phyloP scores from a whole-genome alignment of 2,113 vertebrate genomes.

The Salvator merianae region DNA sequence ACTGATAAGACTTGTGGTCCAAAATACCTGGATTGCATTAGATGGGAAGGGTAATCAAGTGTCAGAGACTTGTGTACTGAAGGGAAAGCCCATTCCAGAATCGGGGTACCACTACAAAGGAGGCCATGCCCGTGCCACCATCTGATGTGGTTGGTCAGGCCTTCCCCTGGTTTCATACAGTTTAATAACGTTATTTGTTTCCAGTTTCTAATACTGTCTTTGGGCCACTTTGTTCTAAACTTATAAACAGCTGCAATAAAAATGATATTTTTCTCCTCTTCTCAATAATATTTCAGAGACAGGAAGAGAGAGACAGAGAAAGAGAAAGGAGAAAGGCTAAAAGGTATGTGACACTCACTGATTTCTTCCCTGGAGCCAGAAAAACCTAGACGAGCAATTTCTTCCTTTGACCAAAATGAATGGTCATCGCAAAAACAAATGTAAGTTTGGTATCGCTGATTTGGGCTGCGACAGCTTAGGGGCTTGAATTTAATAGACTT shows the following conservation, averaged over 20 bases:
- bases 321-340: conserved; percentile 70
- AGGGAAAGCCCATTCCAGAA: too few relatives aligned
- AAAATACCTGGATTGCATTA: too few relatives aligned
- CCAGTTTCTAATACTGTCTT: too few relatives aligned
- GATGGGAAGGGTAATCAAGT: too few relatives aligned
- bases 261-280: conserved; percentile 62
- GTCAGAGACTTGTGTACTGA: too few relatives aligned
- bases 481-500: conserved; percentile 82
- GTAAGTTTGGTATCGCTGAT: conserved; percentile 76
- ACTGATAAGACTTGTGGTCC: too few relatives aligned
- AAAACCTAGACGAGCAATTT: conserved; percentile 74
- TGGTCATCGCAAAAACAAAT: conserved; percentile 82
- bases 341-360: conserved; percentile 83
- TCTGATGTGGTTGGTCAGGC: too few relatives aligned
- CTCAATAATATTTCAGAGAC: conserved; percentile 73
- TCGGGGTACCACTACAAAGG: too few relatives aligned
- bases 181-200: too few relatives aligned
- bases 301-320: conserved; percentile 35
- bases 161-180: too few relatives aligned
- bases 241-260: conserved; percentile 74
- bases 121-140: too few relatives aligned
- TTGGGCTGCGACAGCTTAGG: conserved; percentile 77
- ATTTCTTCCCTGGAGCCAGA: conserved; percentile 80
- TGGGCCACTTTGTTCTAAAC: conserved; percentile 67
- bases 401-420: conserved; percentile 82